Evolutionary conservation across 1,140 invertebrate genomes (phyloP).

Genomic region (Drosophila auraria): DNA sequence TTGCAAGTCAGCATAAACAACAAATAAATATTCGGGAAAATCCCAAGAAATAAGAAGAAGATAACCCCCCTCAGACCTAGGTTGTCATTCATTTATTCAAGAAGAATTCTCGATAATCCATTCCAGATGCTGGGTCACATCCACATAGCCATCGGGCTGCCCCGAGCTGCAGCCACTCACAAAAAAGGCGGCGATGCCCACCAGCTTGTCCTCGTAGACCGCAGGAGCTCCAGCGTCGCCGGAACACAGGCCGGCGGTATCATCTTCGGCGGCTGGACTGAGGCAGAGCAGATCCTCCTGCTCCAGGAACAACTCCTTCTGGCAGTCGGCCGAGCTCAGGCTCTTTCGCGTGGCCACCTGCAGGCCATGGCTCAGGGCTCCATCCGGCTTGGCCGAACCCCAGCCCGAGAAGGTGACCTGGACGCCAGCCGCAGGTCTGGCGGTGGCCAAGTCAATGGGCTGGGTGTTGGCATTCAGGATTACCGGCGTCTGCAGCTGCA

Average conservation of each 20-base stretch:
- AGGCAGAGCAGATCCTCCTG: constrained; percentile 68
- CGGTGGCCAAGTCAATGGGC: constrained; percentile 56
- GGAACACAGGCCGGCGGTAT: constrained; percentile 53
- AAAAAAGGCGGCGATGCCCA: constrained; percentile 74
- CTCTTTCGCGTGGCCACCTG: constrained; percentile 54
- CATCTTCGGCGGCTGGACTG: not conserved
- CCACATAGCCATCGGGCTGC: constrained; percentile 87
- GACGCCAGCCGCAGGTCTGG: constrained; percentile 46
- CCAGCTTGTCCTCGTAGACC: constrained; percentile 63
- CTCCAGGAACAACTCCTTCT: constrained; percentile 34
- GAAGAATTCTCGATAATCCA: constrained; percentile 84
- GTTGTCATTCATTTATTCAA: not conserved
- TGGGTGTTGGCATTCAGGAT: constrained; percentile 60
- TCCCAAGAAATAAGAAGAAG: not conserved
- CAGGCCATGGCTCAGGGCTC: constrained; percentile 49
- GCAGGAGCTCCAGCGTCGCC: constrained; percentile 80
- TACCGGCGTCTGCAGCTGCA: constrained; percentile 57
- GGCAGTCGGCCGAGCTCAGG: constrained; percentile 50
- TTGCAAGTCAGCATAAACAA: not conserved
- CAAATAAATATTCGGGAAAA: too few relatives aligned
- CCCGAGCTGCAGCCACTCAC: constrained; percentile 55
- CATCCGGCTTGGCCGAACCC: constrained; percentile 49
- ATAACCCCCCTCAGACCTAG: not conserved
- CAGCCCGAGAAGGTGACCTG: constrained; percentile 63
- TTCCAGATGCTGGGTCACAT: constrained; percentile 82